Conservation (phyloP, 2,888 invertebrate species). For the Rapana venosa region DNA sequence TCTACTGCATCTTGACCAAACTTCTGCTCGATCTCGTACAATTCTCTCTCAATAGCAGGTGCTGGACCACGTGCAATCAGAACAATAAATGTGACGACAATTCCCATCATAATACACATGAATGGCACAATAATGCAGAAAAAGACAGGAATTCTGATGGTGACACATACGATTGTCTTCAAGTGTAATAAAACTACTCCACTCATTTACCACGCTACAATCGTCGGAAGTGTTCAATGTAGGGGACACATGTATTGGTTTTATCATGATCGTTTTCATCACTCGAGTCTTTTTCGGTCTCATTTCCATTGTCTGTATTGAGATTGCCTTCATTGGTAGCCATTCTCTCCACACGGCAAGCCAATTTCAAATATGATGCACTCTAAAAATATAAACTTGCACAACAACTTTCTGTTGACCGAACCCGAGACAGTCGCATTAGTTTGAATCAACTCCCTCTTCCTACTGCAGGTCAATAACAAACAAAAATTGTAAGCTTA, state of each 20-base stretch:
- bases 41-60: conserved; percentile 27
- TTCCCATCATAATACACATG: background rate
- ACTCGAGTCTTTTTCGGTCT: background rate
- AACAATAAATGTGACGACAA: background rate
- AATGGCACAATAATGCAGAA: background rate
- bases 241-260: background rate
- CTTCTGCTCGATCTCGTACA: conserved; percentile 50
- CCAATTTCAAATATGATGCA: no score
- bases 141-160: background rate
- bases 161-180: background rate
- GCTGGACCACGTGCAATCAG: background rate
- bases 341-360: no score
- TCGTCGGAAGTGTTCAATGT: background rate
- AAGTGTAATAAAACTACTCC: background rate
- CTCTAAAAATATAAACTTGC: no score
- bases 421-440: no score
- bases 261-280: background rate
- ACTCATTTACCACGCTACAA: background rate
- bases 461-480: no score
- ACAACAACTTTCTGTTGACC: no score
- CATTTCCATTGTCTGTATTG: background rate
- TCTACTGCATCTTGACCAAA: conserved; percentile 65
- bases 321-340: background rate
- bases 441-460: no score
- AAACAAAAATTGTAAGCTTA: no score